phyloP scores from a whole-genome alignment of 2,113 vertebrate genomes.

The Pelodiscus sinensis region DNA sequence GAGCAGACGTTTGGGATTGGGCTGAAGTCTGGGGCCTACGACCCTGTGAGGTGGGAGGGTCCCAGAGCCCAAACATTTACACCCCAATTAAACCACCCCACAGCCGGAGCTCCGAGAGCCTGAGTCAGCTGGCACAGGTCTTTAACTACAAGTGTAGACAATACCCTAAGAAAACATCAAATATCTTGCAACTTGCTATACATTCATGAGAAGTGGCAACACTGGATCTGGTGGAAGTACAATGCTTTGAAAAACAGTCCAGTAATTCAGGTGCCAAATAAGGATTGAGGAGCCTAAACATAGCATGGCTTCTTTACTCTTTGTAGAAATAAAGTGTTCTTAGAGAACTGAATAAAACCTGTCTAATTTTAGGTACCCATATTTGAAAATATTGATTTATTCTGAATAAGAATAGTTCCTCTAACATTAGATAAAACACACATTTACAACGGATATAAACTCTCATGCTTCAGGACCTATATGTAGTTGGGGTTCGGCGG shows the following conservation, averaged over 20 bases:
- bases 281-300: background rate
- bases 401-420: background rate
- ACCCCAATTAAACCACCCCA: background rate
- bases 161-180: background rate
- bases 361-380: background rate
- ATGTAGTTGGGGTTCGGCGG: background rate
- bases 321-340: background rate
- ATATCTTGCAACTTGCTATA: background rate
- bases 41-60: too few relatives aligned
- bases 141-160: background rate
- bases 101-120: background rate
- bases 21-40: background rate
- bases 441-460: background rate
- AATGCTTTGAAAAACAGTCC: background rate
- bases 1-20: background rate
- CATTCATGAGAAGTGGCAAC: background rate
- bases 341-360: background rate
- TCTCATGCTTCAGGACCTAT: background rate
- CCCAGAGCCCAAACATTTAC: background rate
- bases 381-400: background rate
- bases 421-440: background rate
- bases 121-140: background rate
- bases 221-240: too few relatives aligned
- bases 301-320: background rate
- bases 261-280: fast-evolving